phyloP scores from a whole-genome alignment of 2,888 invertebrate genomes.

The Lapara coniferarum region DNA sequence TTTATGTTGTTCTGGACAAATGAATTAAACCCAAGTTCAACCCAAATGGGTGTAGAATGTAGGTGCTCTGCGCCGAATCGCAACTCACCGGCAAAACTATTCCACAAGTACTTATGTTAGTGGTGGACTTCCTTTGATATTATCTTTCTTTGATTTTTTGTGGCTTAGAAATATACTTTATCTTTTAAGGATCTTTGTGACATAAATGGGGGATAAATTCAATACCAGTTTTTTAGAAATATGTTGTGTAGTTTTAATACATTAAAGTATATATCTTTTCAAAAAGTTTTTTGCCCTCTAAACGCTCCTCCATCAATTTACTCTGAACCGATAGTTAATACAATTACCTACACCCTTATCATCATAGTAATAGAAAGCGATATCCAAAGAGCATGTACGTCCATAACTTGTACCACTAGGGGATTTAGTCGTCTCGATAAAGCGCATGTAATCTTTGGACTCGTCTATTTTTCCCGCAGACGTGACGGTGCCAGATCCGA shows the following conservation, averaged over 20 bases:
- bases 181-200: background rate
- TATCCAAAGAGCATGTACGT: background rate
- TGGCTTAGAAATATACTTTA: background rate
- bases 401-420: background rate
- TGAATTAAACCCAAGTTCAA: conserved; percentile 38
- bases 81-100: conserved; percentile 14
- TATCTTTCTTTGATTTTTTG: background rate
- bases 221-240: too few species aligned
- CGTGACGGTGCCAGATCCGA: background rate
- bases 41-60: conserved; percentile 24
- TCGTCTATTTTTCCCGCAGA: background rate
- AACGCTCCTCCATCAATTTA: too few species aligned
- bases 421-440: conserved; percentile 10
- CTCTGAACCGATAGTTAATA: background rate
- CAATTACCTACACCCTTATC: background rate
- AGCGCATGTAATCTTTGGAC: conserved; percentile 8
- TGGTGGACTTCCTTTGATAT: background rate
- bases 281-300: too few species aligned
- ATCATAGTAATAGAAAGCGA: background rate
- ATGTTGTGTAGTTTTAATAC: too few species aligned
- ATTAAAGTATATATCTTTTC: too few species aligned
- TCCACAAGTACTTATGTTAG: background rate
- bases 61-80: conserved; percentile 12
- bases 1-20: conserved; percentile 42
- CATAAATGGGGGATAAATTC: too few species aligned